Percentiles rank a stretch among this genome's conserved stretches.
phyloP scores from a whole-genome alignment of 1,140 invertebrate species.

The Zophobas atratus region DNA sequence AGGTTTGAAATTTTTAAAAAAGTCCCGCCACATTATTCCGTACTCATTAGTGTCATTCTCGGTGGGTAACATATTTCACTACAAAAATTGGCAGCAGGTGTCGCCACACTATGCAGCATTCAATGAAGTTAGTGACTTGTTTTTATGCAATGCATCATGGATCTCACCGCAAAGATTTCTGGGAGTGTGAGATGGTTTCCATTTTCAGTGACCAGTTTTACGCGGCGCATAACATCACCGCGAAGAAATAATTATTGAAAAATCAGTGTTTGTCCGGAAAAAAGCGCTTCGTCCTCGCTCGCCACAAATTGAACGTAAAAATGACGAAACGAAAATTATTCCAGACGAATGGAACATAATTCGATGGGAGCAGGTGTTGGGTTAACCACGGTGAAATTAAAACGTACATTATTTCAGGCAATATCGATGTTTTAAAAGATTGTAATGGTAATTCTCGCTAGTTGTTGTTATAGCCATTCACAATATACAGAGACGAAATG shows the following conservation, averaged over 20 bases:
- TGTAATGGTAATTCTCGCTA: slow-evolving; percentile 67
- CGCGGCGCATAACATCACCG: slow-evolving; percentile 59
- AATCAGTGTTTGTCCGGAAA: slow-evolving; percentile 9
- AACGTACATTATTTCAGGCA: slow-evolving; percentile 57
- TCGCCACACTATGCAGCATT: not conserved
- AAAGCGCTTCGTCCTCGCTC: not conserved
- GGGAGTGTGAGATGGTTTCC: slow-evolving; percentile 66
- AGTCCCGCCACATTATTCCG: no score
- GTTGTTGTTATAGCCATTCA: slow-evolving; percentile 54
- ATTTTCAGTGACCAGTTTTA: slow-evolving; percentile 67
- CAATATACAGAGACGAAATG: slow-evolving; percentile 66
- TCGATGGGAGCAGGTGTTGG: slow-evolving; percentile 66
- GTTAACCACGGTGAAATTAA: slow-evolving; percentile 59
- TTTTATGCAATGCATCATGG: slow-evolving; percentile 55
- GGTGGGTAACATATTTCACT: not conserved
- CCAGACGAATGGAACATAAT: slow-evolving; percentile 61
- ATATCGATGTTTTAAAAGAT: slow-evolving; percentile 56
- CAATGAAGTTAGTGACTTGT: slow-evolving; percentile 21
- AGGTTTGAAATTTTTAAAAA: no score
- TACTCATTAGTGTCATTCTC: no score
- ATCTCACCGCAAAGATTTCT: slow-evolving; percentile 64
- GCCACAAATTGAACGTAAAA: slow-evolving; percentile 39
- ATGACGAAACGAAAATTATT: slow-evolving; percentile 57
- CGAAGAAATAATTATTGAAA: slow-evolving; percentile 31
- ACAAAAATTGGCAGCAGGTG: not conserved